Evolutionary conservation across 1,140 invertebrate species (phyloP).

Genomic region (Holotrichia oblita): DNA sequence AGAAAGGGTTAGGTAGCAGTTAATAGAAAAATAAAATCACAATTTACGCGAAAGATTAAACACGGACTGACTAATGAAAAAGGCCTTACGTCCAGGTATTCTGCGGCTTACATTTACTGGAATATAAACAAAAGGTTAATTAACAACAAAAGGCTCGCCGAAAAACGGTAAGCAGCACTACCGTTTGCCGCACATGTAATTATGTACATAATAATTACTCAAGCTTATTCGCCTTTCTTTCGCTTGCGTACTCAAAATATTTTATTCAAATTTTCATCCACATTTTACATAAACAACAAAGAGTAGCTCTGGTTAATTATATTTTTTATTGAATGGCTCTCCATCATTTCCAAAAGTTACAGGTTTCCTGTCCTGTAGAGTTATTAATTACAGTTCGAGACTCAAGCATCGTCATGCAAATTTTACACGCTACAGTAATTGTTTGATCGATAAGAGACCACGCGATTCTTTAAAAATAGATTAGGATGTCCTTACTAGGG

Average conservation of each 20-base stretch:
- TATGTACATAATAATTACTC: background rate
- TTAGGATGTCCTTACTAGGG: background rate
- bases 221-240: background rate
- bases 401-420: slow-evolving; percentile 25
- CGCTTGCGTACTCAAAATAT: background rate
- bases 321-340: background rate
- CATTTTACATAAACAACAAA: background rate
- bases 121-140: too few relatives aligned
- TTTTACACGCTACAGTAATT: slow-evolving; percentile 21
- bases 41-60: too few relatives aligned
- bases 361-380: background rate
- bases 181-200: too few relatives aligned
- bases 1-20: too few relatives aligned
- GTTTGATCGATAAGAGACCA: background rate
- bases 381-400: slow-evolving; percentile 30
- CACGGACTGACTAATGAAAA: too few relatives aligned
- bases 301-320: background rate
- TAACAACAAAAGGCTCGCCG: too few relatives aligned
- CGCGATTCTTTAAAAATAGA: background rate
- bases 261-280: background rate
- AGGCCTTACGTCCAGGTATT: too few relatives aligned
- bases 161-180: too few relatives aligned
- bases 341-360: background rate
- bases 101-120: too few relatives aligned
- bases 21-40: too few relatives aligned